Conservation (phyloP, 2,797 vertebrate genomes). For the Orientallactaga sibirica region DNA sequence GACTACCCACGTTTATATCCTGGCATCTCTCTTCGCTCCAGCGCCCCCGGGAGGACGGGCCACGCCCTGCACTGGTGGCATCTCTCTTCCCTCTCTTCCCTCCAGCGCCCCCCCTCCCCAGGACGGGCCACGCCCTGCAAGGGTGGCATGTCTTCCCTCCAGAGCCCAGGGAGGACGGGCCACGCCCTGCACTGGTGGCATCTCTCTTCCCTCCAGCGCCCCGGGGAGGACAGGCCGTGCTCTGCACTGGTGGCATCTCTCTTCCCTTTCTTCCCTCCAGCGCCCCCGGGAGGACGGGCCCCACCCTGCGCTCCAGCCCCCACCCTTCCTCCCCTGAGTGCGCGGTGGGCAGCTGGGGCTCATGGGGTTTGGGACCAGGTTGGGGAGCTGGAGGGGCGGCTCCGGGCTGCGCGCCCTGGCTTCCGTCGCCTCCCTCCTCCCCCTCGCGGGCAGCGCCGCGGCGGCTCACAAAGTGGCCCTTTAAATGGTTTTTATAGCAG, state of each 20-base stretch:
- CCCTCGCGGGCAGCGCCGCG: not conserved
- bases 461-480: conserved; percentile 63
- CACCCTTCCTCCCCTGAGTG: not conserved
- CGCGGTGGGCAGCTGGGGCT: not conserved
- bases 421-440: not conserved
- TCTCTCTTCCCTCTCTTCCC: no score
- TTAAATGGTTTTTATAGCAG: conserved; percentile 65
- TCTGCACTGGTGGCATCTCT: not conserved
- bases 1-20: not conserved
- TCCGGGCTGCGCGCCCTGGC: not conserved
- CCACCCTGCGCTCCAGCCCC: not conserved
- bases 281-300: no score
- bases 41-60: no score
- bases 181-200: no score
- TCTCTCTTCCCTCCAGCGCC: no score
- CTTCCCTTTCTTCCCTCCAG: no score
- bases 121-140: not conserved
- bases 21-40: not conserved
- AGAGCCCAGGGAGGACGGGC: not conserved
- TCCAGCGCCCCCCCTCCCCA: no score
- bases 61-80: not conserved
- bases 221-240: no score
- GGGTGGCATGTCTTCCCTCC: no score
- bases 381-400: not conserved
- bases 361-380: not conserved